Base-by-base conservation (phyloP, 2,797 vertebrate genomes). In the Micropoecilia bifurca region DNA sequence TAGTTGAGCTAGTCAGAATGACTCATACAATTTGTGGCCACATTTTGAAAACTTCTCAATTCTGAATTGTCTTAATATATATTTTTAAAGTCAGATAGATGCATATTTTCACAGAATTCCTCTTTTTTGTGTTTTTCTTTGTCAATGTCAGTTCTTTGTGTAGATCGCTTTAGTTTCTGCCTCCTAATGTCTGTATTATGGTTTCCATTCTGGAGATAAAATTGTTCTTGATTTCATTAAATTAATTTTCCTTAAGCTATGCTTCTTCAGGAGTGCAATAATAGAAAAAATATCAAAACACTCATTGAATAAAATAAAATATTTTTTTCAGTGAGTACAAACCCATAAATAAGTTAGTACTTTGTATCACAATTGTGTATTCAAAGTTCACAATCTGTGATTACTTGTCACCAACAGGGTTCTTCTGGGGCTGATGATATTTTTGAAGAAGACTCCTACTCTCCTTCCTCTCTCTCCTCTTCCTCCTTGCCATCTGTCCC, bases 371-470 rank as follows among this genome's bases (percentile, higher is more conserved):
- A 28, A 14, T 7, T 71, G 41, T 45, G 9, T 12, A n/a, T 22
- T 66, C 18, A 66, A 43, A 12, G 4, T 13, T 69, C 28, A 73
- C 20, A 4, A 48, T 73, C 36, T 39, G n/a, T 3, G 4, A 9
- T 30, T 1, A 7, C 39, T 43, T 33, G 9, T 1, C 50, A 80
- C 20, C 81, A 75, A 85, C 91, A 95, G 94, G 81, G 88, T 50
- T 94, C 94, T 20, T 93, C 95, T 53, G 93, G 93, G 59, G 95
- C 97, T 0, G 96, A 97, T n/a, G 97, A 95, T 43, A 84, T 96
- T 1, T 96, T 96, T 71, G 97, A 98, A 90, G 98, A 98, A 76
- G 97, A 98, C 75, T 97, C 96, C 4, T 97, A 95, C 85, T 97
- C 97, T 73, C 92, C 95, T 4, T 96, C 97, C 68, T 94, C 97